A percentile compares a stretch with the other conserved stretches of the same genome.
These are phyloP conservation scores for Babylonia areolata DNA, from an alignment of 1,140 invertebrate species.

Conservation along the genomic window DNA sequence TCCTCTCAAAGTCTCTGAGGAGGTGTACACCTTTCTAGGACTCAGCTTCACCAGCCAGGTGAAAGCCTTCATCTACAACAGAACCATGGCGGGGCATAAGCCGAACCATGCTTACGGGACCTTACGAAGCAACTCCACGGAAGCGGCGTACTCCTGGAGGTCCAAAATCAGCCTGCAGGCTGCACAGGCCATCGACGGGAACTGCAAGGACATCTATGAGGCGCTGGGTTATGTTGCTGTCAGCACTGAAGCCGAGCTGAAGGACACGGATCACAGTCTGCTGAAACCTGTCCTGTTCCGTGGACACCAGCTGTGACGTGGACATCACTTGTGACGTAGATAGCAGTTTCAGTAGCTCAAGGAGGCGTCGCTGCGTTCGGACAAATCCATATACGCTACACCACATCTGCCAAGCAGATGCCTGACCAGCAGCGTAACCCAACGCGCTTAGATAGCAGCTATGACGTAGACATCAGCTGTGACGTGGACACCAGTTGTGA, in stretches of 20 bases:
- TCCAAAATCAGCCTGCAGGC: neutral
- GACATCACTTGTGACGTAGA: too few relatives aligned
- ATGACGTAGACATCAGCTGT: neutral
- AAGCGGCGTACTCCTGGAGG: constrained; percentile 25
- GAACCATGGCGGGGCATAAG: constrained; percentile 36
- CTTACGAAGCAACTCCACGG: neutral
- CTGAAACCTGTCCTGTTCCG: neutral
- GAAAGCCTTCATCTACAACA: constrained; percentile 36
- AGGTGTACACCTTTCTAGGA: constrained; percentile 42
- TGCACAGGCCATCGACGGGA: neutral
- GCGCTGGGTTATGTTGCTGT: constrained; percentile 27
- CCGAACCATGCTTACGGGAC: neutral
- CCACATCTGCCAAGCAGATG: too few relatives aligned
- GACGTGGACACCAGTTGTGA: too few relatives aligned
- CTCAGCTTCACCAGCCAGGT: constrained; percentile 28
- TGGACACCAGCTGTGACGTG: neutral
- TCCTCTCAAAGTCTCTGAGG: constrained; percentile 40
- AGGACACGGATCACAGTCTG: neutral
- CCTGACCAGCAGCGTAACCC: too few relatives aligned
- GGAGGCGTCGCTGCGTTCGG: too few relatives aligned
- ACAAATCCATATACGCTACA: too few relatives aligned
- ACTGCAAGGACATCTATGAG: constrained; percentile 16
- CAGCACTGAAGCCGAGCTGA: neutral
- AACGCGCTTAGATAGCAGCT: too few relatives aligned
- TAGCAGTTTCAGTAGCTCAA: too few relatives aligned